Evolutionary conservation across 2,113 vertebrate species (phyloP).

Genomic region (Alaudala cheleensis): DNA sequence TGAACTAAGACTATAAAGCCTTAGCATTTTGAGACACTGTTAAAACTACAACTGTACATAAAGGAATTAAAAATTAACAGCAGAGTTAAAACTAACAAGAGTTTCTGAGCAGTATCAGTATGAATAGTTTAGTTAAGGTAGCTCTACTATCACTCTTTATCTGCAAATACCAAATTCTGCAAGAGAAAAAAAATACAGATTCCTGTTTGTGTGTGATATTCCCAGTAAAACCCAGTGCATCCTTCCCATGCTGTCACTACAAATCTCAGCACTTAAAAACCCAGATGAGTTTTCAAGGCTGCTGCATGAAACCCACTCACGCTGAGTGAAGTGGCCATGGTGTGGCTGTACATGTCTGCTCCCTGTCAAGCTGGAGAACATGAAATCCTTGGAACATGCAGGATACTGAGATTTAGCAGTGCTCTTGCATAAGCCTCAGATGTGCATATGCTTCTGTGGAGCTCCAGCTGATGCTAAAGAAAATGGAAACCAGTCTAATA

Average conservation of each 20-base stretch:
- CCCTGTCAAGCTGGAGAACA: background rate
- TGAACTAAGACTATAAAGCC: background rate
- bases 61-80: background rate
- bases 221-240: background rate
- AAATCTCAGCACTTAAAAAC: background rate
- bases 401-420: background rate
- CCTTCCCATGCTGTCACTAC: background rate
- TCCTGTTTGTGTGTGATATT: background rate
- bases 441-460: background rate
- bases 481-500: slow-evolving; percentile 11
- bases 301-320: background rate
- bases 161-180: background rate
- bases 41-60: background rate
- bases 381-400: background rate
- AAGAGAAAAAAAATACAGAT: background rate
- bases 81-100: background rate
- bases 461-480: background rate
- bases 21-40: background rate
- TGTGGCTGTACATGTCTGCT: background rate
- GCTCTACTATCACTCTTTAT: background rate
- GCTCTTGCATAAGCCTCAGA: background rate
- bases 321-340: background rate
- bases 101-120: background rate
- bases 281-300: background rate
- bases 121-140: background rate